A percentile compares a stretch with the other conserved stretches of the same genome.
phyloP scores from a whole-genome alignment of 2,797 vertebrate species.

The Buceros bicornis region DNA sequence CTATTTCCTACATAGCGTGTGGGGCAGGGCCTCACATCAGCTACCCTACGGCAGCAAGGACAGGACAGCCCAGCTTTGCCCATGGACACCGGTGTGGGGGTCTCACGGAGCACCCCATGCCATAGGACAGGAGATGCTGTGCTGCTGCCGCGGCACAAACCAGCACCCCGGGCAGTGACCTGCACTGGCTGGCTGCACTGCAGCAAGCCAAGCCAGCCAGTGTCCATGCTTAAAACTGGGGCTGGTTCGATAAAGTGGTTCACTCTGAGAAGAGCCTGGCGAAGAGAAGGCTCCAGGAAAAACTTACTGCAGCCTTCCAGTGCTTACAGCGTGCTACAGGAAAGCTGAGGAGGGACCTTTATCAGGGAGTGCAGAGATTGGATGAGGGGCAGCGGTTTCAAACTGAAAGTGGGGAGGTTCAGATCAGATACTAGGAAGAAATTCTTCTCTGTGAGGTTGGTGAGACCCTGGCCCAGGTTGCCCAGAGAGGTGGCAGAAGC shows the following conservation, averaged over 20 bases:
- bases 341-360: neutral
- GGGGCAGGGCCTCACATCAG: neutral
- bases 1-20: neutral
- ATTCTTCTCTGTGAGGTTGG: neutral
- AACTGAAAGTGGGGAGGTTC: neutral
- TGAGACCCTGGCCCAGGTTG: no score
- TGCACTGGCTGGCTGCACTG: rapidly evolving
- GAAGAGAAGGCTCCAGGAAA: neutral
- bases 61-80: neutral
- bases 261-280: neutral
- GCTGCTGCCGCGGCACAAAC: neutral
- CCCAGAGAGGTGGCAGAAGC: neutral
- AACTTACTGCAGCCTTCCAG: neutral
- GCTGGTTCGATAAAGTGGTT: neutral
- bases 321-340: neutral
- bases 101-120: rapidly evolving
- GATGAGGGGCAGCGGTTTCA: neutral
- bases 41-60: neutral
- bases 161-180: neutral
- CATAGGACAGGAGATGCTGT: neutral
- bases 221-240: rapidly evolving
- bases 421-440: neutral
- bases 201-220: neutral
- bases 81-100: rapidly evolving
- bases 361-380: no score